Conservation (phyloP, 2,888 invertebrate genomes). For the Drosophila affinis region DNA sequence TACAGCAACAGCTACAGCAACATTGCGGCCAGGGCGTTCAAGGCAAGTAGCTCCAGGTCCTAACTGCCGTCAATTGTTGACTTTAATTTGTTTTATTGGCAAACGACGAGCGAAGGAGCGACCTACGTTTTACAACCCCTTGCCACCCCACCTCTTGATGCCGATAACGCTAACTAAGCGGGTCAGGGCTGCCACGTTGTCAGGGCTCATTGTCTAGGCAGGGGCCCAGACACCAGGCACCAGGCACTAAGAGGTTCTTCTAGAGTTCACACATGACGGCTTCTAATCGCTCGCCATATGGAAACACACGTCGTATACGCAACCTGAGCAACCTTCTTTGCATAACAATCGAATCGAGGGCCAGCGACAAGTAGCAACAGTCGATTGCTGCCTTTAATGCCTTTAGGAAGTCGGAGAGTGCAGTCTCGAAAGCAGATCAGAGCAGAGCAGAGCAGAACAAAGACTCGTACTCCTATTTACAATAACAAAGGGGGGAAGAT, state of each 20-base stretch:
- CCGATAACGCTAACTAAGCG: constrained; percentile 73
- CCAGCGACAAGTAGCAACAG: constrained; percentile 75
- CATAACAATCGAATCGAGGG: constrained; percentile 69
- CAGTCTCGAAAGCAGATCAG: constrained; percentile 48
- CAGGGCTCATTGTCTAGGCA: constrained; percentile 46
- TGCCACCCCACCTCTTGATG: constrained; percentile 37
- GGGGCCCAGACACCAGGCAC: background rate
- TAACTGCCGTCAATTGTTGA: constrained; percentile 75
- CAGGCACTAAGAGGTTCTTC: constrained; percentile 6
- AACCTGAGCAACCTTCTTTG: constrained; percentile 70
- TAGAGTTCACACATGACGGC: constrained; percentile 48
- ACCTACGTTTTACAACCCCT: background rate
- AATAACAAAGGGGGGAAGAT: constrained; percentile 63
- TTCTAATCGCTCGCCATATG: constrained; percentile 41
- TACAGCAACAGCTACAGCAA: constrained; percentile 8
- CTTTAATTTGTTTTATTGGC: constrained; percentile 78
- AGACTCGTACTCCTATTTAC: constrained; percentile 57
- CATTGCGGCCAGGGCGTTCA: constrained; percentile 52
- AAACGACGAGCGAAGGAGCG: constrained; percentile 38
- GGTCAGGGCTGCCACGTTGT: constrained; percentile 67
- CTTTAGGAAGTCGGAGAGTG: constrained; percentile 75
- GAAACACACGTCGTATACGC: constrained; percentile 74
- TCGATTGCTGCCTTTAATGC: constrained; percentile 66
- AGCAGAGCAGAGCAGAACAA: constrained; percentile 20
- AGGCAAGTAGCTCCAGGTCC: constrained; percentile 79